Evolutionary conservation across 1,140 invertebrate species (phyloP).

Genomic region (Semibalanus balanoides): DNA sequence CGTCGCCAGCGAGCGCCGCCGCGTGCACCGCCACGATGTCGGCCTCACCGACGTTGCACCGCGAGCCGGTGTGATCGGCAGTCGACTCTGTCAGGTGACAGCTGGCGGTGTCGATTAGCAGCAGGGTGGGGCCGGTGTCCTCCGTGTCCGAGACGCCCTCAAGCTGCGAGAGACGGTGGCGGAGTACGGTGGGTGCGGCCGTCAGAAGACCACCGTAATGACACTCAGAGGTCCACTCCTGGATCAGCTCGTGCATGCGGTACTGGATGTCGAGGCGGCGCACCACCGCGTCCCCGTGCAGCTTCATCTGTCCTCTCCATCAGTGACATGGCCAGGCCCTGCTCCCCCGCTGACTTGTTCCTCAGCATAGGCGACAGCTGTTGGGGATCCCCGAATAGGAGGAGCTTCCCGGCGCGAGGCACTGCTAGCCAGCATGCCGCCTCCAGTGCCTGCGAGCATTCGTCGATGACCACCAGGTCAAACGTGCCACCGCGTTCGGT

Average conservation of each 20-base stretch:
- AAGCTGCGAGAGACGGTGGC: background rate
- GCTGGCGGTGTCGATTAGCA: slow-evolving; percentile 42
- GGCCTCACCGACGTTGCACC: slow-evolving; percentile 43
- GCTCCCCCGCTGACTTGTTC: slow-evolving; percentile 26
- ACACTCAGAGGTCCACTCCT: slow-evolving; percentile 39
- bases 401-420: slow-evolving; percentile 32
- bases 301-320: slow-evolving; percentile 42
- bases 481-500: slow-evolving; percentile 34
- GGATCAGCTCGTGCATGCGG: slow-evolving; percentile 45
- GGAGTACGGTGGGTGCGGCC: slow-evolving; percentile 26
- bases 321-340: slow-evolving; percentile 38
- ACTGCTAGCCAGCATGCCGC: slow-evolving; percentile 45
- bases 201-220: slow-evolving; percentile 35
- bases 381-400: slow-evolving; percentile 45
- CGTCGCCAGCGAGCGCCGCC: slow-evolving; percentile 32
- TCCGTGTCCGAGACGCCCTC: background rate
- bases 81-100: slow-evolving; percentile 37
- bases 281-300: slow-evolving; percentile 31
- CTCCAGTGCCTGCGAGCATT: slow-evolving; percentile 39
- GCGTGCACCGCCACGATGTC: slow-evolving; percentile 37
- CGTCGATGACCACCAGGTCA: slow-evolving; percentile 44
- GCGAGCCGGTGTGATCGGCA: slow-evolving; percentile 38
- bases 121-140: slow-evolving; percentile 22
- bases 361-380: slow-evolving; percentile 47
- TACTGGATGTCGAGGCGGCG: slow-evolving; percentile 42